Evolutionary conservation across 2,113 vertebrate genomes (phyloP).

Genomic region (Trematomus loennbergii): DNA sequence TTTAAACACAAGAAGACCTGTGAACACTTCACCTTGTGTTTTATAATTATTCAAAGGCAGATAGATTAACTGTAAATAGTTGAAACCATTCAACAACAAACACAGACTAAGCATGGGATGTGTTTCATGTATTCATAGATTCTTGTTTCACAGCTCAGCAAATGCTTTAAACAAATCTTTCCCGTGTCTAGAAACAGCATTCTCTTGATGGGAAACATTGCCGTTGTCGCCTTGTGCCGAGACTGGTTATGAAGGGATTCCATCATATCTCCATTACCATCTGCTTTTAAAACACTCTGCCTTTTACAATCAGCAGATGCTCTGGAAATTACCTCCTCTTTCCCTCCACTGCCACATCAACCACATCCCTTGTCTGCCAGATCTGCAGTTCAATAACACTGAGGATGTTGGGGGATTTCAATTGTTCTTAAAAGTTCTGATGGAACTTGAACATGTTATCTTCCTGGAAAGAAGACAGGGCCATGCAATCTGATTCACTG

Average conservation of each 20-base stretch:
- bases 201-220: constrained; percentile 22
- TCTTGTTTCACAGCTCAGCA: not conserved
- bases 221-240: constrained; percentile 15
- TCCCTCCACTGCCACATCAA: constrained; percentile 36
- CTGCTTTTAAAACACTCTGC: constrained; percentile 66
- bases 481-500: constrained; percentile 23
- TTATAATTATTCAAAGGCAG: too few relatives aligned
- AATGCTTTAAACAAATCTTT: not conserved
- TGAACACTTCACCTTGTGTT: not conserved
- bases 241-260: constrained; percentile 50
- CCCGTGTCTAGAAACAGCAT: constrained; percentile 9
- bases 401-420: constrained; percentile 31
- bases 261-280: constrained; percentile 60
- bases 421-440: constrained; percentile 51
- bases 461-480: constrained; percentile 7
- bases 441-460: constrained; percentile 59
- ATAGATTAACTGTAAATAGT: too few relatives aligned
- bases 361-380: constrained; percentile 44
- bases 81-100: too few relatives aligned
- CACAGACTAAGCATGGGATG: too few relatives aligned
- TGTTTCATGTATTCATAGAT: not conserved
- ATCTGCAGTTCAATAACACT: constrained; percentile 46
- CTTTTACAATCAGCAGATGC: constrained; percentile 68
- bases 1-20: too few relatives aligned
- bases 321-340: constrained; percentile 61